Evolutionary conservation across 2,797 vertebrate genomes (phyloP).

Genomic region (Martes flavigula): DNA sequence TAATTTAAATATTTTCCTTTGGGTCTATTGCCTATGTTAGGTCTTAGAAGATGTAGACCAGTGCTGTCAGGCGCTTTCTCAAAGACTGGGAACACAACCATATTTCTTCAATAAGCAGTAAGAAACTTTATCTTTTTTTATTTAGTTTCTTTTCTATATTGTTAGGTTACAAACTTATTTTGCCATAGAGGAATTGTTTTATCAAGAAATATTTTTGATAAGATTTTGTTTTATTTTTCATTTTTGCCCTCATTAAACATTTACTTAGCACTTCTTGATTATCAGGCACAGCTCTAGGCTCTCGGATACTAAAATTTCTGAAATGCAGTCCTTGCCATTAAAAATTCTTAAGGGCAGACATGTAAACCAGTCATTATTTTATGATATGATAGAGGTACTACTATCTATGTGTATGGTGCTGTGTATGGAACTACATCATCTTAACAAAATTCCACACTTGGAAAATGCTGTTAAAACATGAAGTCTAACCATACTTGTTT

Average conservation of each 20-base stretch:
- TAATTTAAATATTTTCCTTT: conserved; percentile 42
- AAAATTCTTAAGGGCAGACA: not conserved
- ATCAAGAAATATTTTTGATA: conserved; percentile 18
- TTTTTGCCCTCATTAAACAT: conserved; percentile 25
- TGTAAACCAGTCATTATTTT: conserved; percentile 13
- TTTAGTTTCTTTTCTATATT: not conserved
- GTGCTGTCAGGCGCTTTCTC: conserved; percentile 97
- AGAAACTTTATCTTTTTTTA: conserved; percentile 74
- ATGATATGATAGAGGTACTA: conserved; percentile 13
- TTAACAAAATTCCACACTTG: conserved; percentile 52
- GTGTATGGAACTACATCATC: not conserved
- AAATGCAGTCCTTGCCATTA: not conserved
- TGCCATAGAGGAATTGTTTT: conserved; percentile 11
- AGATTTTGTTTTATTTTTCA: not conserved
- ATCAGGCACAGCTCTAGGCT: not conserved
- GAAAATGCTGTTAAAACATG: not conserved
- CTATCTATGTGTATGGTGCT: not conserved
- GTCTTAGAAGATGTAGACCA: conserved; percentile 98
- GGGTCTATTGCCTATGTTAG: conserved; percentile 81
- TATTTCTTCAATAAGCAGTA: conserved; percentile 99
- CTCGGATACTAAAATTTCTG: conserved; percentile 42
- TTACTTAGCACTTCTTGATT: conserved; percentile 30
- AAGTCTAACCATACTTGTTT: not conserved
- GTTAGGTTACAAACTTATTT: conserved; percentile 35
- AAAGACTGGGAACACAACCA: conserved; percentile 94